A percentile compares a stretch with the other conserved stretches of the same genome.
These are phyloP conservation scores for Belonocnema kinseyi DNA, from an alignment of 1,140 invertebrate species.

Conservation along the genomic window DNA sequence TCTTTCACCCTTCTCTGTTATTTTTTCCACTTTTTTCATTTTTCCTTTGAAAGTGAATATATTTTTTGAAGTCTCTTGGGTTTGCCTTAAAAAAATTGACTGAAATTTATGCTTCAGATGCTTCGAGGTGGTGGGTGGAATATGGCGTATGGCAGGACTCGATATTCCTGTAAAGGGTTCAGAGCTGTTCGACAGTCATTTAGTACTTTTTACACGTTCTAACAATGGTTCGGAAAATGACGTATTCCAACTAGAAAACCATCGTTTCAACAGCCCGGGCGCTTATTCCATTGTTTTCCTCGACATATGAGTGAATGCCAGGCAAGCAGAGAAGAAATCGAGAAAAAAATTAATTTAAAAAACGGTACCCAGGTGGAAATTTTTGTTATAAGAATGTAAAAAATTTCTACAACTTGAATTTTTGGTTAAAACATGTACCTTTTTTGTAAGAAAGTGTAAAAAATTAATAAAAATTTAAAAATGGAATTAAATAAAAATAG, in stretches of 20 bases:
- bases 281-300: constrained; percentile 10
- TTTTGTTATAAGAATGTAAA: too few relatives aligned
- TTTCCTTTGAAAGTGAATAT: background rate
- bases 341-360: background rate
- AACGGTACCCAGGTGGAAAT: too few relatives aligned
- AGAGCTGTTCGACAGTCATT: constrained; percentile 24
- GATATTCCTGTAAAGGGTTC: constrained; percentile 13
- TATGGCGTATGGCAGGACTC: background rate
- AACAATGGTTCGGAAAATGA: constrained; percentile 25
- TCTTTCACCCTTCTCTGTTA: background rate
- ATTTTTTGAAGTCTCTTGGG: background rate
- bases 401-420: too few relatives aligned
- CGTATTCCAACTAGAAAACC: constrained; percentile 5
- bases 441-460: too few relatives aligned
- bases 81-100: too few relatives aligned
- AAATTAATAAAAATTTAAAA: too few relatives aligned
- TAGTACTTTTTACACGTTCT: background rate
- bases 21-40: background rate
- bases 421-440: too few relatives aligned
- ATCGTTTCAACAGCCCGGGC: background rate
- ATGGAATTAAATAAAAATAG: too few relatives aligned
- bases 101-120: too few relatives aligned
- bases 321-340: background rate
- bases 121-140: background rate
- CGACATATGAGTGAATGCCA: background rate